Evolutionary conservation across 2,797 vertebrate species (phyloP), one percentile per base, ranked within the genome.

Genomic region (Rallus crepitans): DNA sequence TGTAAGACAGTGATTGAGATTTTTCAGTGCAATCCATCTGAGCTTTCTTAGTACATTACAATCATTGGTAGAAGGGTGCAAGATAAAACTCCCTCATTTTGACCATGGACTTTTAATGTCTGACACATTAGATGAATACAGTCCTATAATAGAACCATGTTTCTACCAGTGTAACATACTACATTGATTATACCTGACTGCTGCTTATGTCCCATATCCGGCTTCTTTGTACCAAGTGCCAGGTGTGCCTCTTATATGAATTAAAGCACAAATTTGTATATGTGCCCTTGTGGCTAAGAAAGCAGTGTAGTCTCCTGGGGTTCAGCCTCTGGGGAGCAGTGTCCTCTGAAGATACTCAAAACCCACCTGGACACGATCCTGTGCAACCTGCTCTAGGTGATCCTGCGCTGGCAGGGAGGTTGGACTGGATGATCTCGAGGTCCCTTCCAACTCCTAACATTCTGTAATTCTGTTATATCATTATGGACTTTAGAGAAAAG

Each of bases 241-340:
- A 66, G n/a, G 40, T 2, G 0, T 21, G 9, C 5, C 12, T 55
- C 89, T 64, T 18, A 31, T n/a, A 53, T 19, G 0, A 10, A 8
- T 78, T 52, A 66, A 93, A 78, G 56, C 6, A 0, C 2, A 9
- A 33, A 31, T 60, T 75, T 52, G 2, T 23, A 7, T 33, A 50
- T 27, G 48, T 50, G 48, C 24, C 48, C 24, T 27, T 25, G 24
- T 25, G 24, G 48, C 48, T 25, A 50, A 50, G 48, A 14, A 15
- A 24, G 24, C 48, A 14, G 13, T 19, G 42, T 18, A 45, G 42
- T 45, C 18, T 45, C 42, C 48, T 27, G 48, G 24, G 48, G 48
- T 50, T 24, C 24, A 50, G 23, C 25, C 24, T 50, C 24, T 50
- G 48, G 48, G 48, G 24, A 25, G 48, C 24, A 27, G 13, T 50